Conservation (phyloP, 2,113 vertebrate species). For the Bombycilla garrulus region DNA sequence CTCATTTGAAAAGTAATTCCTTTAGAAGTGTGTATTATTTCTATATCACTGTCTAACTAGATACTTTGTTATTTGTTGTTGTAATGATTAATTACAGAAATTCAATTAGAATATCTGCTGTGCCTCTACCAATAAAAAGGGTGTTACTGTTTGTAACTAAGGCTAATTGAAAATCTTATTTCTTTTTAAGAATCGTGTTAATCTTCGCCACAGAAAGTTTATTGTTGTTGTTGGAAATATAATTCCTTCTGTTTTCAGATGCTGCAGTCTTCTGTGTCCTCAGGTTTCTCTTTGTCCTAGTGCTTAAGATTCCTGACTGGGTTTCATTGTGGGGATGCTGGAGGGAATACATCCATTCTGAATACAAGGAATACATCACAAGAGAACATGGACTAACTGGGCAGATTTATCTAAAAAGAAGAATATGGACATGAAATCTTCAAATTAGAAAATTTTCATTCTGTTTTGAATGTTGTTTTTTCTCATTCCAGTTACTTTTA, state of each 20-base stretch:
- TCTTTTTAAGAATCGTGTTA: background rate
- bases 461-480: background rate
- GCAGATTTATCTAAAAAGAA: background rate
- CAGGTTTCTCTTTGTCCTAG: background rate
- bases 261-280: background rate
- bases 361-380: background rate
- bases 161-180: background rate
- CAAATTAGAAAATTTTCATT: background rate
- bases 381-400: background rate
- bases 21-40: conserved; percentile 46
- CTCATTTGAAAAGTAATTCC: conserved; percentile 51
- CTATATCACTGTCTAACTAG: conserved; percentile 33
- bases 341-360: background rate
- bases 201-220: background rate
- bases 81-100: conserved; percentile 44
- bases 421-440: background rate
- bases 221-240: background rate
- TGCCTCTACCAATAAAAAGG: background rate
- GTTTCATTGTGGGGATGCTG: background rate
- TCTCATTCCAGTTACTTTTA: background rate
- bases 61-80: conserved; percentile 55
- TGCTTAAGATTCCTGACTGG: background rate
- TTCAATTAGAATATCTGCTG: conserved; percentile 41
- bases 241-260: background rate
- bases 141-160: background rate